A percentile compares a stretch with the other conserved stretches of the same genome.
Conservation (phyloP, 2,888 invertebrate genomes). For the Zele albiditarsus region DNA sequence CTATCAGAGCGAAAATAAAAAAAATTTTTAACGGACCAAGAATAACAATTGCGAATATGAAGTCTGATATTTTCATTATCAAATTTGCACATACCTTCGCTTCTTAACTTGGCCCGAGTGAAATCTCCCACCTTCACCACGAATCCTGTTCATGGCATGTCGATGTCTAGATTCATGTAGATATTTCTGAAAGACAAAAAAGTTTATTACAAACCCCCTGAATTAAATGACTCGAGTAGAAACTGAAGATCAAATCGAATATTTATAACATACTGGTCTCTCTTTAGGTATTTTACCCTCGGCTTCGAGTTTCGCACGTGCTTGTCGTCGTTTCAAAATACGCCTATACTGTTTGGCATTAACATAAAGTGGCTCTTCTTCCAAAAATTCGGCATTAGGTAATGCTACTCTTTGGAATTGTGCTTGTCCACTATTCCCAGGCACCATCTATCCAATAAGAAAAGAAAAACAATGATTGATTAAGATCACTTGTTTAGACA, state of each 20-base stretch:
- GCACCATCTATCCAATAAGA: constrained; percentile 75
- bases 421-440: constrained; percentile 73
- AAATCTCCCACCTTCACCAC: constrained; percentile 97
- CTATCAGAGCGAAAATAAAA: constrained; percentile 51
- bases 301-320: constrained; percentile 94
- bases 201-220: background rate
- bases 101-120: constrained; percentile 80
- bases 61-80: background rate
- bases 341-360: constrained; percentile 98
- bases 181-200: constrained; percentile 83
- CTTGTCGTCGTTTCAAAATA: constrained; percentile 94
- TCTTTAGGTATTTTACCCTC: constrained; percentile 97
- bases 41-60: constrained; percentile 2
- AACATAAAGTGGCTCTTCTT: constrained; percentile 97
- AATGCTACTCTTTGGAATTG: constrained; percentile 78
- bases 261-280: constrained; percentile 80
- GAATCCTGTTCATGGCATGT: constrained; percentile 97
- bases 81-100: constrained; percentile 61
- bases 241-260: background rate
- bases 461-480: background rate
- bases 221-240: constrained; percentile 22
- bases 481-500: background rate
- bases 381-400: constrained; percentile 79
- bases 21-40: constrained; percentile 15
- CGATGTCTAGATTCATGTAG: constrained; percentile 97